phyloP scores from a whole-genome alignment of 2,113 vertebrate genomes.

The Peromyscus polionotus region DNA sequence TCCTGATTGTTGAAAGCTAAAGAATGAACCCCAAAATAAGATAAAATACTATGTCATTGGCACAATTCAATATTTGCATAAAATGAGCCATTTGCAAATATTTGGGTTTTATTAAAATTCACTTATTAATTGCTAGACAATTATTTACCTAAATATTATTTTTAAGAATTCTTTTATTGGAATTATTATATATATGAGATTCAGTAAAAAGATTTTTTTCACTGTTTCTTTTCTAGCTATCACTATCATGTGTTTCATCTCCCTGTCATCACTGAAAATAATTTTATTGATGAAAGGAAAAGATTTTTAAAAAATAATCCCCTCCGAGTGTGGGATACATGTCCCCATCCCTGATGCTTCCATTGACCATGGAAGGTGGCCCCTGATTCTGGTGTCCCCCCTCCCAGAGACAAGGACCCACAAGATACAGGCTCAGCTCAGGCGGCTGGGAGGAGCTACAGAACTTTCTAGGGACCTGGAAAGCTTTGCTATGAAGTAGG shows the following conservation, averaged over 20 bases:
- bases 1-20: slow-evolving; percentile 50
- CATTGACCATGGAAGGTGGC: fast-evolving
- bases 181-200: slow-evolving; percentile 2
- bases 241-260: slow-evolving; percentile 40
- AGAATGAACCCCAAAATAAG: slow-evolving; percentile 32
- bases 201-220: slow-evolving; percentile 27
- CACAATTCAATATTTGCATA: slow-evolving; percentile 42
- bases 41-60: slow-evolving; percentile 31
- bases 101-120: slow-evolving; percentile 68
- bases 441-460: neutral
- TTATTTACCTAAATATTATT: slow-evolving; percentile 62
- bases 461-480: neutral
- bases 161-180: slow-evolving; percentile 32
- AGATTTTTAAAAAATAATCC: neutral
- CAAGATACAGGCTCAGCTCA: neutral
- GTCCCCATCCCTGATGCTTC: too few relatives aligned
- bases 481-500: neutral
- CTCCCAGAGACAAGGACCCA: neutral
- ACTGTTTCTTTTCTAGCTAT: slow-evolving; percentile 38
- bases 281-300: slow-evolving; percentile 18
- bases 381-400: neutral
- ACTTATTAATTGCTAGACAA: slow-evolving; percentile 62
- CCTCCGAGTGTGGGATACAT: neutral
- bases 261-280: slow-evolving; percentile 37
- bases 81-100: slow-evolving; percentile 52